These are phyloP conservation scores for Coenonympha arcania DNA, from an alignment of 2,888 invertebrate species.

Conservation along the genomic window DNA sequence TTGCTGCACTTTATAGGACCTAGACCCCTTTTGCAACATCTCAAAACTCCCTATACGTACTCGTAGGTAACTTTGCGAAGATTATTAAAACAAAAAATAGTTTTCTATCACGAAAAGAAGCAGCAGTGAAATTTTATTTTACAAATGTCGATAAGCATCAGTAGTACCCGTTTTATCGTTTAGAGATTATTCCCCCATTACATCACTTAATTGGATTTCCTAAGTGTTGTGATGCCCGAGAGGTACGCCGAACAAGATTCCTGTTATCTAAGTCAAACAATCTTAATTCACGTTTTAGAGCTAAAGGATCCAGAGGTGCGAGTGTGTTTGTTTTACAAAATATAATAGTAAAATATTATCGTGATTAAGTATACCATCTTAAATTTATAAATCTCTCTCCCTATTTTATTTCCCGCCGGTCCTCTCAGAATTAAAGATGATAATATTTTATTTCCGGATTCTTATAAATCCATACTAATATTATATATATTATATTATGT, in stretches of 20 bases:
- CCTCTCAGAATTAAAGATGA: too few species aligned
- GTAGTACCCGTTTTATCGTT: constrained; percentile 29
- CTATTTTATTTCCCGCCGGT: too few species aligned
- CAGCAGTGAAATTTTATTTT: not conserved
- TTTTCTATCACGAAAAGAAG: too few species aligned
- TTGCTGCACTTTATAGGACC: not conserved
- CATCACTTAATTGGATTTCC: constrained; percentile 43
- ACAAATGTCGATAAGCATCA: constrained; percentile 26
- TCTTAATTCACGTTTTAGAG: constrained; percentile 7
- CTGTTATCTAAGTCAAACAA: constrained; percentile 25
- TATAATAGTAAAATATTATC: not conserved
- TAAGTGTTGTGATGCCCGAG: constrained; percentile 20
- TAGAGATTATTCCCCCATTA: constrained; percentile 41
- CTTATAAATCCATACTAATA: too few species aligned
- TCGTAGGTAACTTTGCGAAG: too few species aligned
- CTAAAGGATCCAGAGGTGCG: not conserved
- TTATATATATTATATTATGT: too few species aligned
- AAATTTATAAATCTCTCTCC: too few species aligned
- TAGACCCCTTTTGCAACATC: not conserved
- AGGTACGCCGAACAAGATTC: constrained; percentile 23
- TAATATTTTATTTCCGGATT: too few species aligned
- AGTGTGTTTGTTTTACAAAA: not conserved
- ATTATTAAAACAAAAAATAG: too few species aligned
- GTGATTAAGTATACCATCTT: too few species aligned
- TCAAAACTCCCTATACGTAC: too few species aligned